Base-by-base conservation (phyloP, 2,113 vertebrate genomes). In the Rhinichthys klamathensis region DNA sequence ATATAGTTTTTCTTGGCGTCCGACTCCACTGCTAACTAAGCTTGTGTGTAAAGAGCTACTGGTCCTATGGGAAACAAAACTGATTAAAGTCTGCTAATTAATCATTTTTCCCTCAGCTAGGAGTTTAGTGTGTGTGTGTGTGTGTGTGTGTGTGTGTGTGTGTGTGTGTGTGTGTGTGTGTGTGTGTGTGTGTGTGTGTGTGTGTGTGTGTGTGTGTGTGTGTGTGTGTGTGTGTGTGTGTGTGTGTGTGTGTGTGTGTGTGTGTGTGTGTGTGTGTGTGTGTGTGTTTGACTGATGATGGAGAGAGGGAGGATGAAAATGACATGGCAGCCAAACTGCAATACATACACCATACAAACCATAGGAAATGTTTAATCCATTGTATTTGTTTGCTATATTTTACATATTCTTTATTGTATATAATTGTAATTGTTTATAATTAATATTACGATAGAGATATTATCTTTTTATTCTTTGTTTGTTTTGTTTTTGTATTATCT, bases 1-100 rank as follows among this genome's bases (percentile, higher is more conserved):
- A 69, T 38, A 18, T 51, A 63, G 63, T 8, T 12, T 23, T 38
- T 41, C 30, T 35, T 25, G 5, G 5, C 12, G 3, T n/a, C 12
- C 38, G 79, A 82, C 86, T 3, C 82, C 69, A 74, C 76, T 87
- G 32, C 87, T 92, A 92, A 93, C 90, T 85, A 88, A 84, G 90
- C 92, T 90, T 89, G 90, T 93, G 89, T 89, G 84, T 93, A 92
- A 93, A 92, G 91, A 92, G 93, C 91, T 87, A 35, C 86, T 91
- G 92, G 90, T 88, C 82, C 84, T 89, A 81, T 88, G 84, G 91
- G 90, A 83, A 88, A 41, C 84, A 93, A 94, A 91, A 8, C 91
- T 92, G 91, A 94, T 94, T 95, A 93, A 74, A 51, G 61, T 90
- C 91, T 61, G 84, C 90, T 92, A 93, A 93, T 88, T 84, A 92